Evolutionary conservation across 2,888 invertebrate species (phyloP), one percentile per base, ranked within the genome.

Genomic region (Poecilus cupreus): DNA sequence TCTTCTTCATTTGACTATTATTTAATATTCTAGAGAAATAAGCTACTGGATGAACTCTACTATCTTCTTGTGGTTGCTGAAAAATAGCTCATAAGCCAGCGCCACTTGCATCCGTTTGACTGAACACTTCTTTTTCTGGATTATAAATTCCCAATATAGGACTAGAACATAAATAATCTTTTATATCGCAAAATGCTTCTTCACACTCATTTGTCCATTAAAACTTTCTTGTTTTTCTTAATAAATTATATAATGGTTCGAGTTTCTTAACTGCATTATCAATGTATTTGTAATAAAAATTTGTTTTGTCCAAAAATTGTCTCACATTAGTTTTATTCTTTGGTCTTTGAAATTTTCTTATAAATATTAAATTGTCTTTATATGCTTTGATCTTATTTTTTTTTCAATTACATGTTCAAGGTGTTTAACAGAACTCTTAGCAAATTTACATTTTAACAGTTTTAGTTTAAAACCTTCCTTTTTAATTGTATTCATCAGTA

Each of bases 11-110:
- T n/a, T n/a, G n/a, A n/a, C n/a, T n/a, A n/a, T n/a, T n/a, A n/a
- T 84, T 39, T 22, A 84, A 72, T 83, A 85, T 85, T 82, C 84
- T 83, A 43, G 82, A 82, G 54, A 82, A 82, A 54, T 82, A 82
- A 22, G 83, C 82, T 26, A 84, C 83, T 46, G 80, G 80, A 74
- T 82, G 82, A 70, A 80, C 37, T 74, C 72, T 26, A 22, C 79
- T 79, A 82, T 83, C 57, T 18, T 22, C 32, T 75, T 85, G 83
- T 64, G 64, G n/a, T 70, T 85, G 85, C 82, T 85, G 85, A 8
- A 84, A 68, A 20, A 83, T 70, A 60, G 84, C 84, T 8, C 83
- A 84, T n/a, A 85, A 79, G 18, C 85, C 1, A 20, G 18, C 22
- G 1, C 13, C 18, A 18, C 54, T 54, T 54, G 54, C 54, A 54